Conservation (phyloP, 2,888 invertebrate genomes). For the Drosophila subsilvestris region DNA sequence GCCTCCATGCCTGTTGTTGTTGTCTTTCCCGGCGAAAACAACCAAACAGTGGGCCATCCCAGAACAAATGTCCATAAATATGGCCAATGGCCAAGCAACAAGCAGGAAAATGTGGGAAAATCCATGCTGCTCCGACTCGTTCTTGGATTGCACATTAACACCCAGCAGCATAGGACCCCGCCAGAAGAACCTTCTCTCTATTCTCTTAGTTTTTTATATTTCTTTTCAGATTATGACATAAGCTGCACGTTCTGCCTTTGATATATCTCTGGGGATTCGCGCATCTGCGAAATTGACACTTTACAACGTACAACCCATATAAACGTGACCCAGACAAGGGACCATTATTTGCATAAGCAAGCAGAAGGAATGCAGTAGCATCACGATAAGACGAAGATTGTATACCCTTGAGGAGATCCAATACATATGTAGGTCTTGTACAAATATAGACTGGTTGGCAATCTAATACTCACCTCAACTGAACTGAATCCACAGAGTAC, state of each 20-base stretch:
- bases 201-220: neutral
- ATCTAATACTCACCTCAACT: neutral
- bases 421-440: no score
- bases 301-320: conserved; percentile 70
- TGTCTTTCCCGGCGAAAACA: neutral
- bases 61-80: conserved; percentile 71
- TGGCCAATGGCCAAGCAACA: conserved; percentile 42
- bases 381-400: conserved; percentile 19
- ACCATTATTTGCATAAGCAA: conserved; percentile 68
- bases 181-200: conserved; percentile 33
- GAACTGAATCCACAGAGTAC: neutral
- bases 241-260: conserved; percentile 71
- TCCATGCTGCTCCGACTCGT: conserved; percentile 28
- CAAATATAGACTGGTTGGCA: no score
- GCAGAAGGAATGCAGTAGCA: conserved; percentile 18
- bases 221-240: conserved; percentile 71
- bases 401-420: conserved; percentile 22
- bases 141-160: conserved; percentile 62
- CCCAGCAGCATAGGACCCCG: conserved; percentile 44
- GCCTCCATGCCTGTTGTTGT: neutral
- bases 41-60: conserved; percentile 62
- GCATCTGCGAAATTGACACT: conserved; percentile 78
- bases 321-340: conserved; percentile 73
- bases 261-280: conserved; percentile 44
- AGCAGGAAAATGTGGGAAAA: conserved; percentile 71